Evolutionary conservation across 2,797 vertebrate species (phyloP), one percentile per base, ranked within the genome.

Genomic region (Acrossocheilus fasciatus): DNA sequence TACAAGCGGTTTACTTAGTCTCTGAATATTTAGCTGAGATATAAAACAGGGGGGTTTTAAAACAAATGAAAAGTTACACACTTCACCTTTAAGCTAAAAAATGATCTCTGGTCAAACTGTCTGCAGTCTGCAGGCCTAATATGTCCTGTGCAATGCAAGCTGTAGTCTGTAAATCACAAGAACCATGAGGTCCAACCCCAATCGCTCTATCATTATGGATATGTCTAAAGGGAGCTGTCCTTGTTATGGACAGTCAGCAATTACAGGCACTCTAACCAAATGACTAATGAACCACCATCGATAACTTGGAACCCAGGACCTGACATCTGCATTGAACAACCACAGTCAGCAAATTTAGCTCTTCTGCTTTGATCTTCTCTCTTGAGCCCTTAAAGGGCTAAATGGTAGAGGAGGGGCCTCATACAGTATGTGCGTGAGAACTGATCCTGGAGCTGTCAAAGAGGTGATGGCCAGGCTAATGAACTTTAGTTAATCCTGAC

Each of bases 201-300:
- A 64, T 86, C 81, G 34, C 57, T 86, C 54, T 54, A 75, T 80
- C 78, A 86, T 88, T 89, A 86, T 84, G 43, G 81, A 87, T 87
- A 87, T 82, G 74, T 70, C 69, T 62, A 20, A 75, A 26, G 62
- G 81, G 70, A 84, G 59, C 20, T 54, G 30, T 84, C 70, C 80
- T 45, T 70, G 36, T 84, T 81, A 68, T 73, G 80, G 89, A 91
- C 85, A 92, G 91, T 94, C 93, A 94, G 94, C 93, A 94, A 91
- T 91, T 88, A 87, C 87, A 87, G 78, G 91, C 93, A 93, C 92
- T 93, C 93, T 86, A 90, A 88, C 57, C 90, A 92, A 93, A 94
- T 94, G 90, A 93, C 89, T 91, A 92, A 94, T 93, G 93, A 96
- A 93, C 87, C 91, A 85, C 81, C 89, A 94, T 95, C 94, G 92